Evolutionary conservation across 2,888 invertebrate genomes (phyloP).

Genomic region (Anaspis maculata): DNA sequence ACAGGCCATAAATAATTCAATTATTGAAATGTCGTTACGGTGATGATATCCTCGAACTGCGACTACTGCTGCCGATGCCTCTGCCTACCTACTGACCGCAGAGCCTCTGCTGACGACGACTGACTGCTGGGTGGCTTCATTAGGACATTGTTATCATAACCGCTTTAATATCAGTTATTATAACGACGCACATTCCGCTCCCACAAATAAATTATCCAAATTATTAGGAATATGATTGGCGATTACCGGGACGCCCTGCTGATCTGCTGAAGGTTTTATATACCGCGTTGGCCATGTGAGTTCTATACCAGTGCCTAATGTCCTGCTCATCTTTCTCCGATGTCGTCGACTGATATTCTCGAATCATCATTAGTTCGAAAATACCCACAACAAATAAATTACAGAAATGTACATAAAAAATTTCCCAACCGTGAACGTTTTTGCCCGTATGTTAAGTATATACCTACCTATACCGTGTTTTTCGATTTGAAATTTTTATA

Average conservation of each 20-base stretch:
- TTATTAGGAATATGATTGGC: slow-evolving; percentile 21
- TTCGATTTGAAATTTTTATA: too few relatives aligned
- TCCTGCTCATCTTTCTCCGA: slow-evolving; percentile 9
- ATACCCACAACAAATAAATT: too few relatives aligned
- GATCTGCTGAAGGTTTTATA: slow-evolving; percentile 12
- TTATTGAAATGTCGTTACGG: slow-evolving; percentile 38
- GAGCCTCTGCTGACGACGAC: too few relatives aligned
- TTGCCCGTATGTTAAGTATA: too few relatives aligned
- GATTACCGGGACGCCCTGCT: slow-evolving; percentile 21
- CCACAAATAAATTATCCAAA: slow-evolving; percentile 31
- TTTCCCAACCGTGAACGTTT: too few relatives aligned
- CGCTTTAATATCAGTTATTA: slow-evolving; percentile 17
- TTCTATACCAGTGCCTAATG: slow-evolving; percentile 8
- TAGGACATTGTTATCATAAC: slow-evolving; percentile 27
- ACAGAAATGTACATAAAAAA: too few relatives aligned
- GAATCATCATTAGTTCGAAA: slow-evolving; percentile 8
- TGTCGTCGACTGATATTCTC: too few relatives aligned
- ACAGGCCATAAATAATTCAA: slow-evolving; percentile 39
- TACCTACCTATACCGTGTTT: too few relatives aligned
- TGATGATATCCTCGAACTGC: slow-evolving; percentile 21
- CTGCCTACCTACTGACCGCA: slow-evolving; percentile 1
- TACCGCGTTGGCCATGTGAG: slow-evolving; percentile 7
- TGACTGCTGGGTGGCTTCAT: slow-evolving; percentile 38
- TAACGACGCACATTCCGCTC: slow-evolving; percentile 23
- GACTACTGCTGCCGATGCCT: slow-evolving; percentile 8